A percentile compares a stretch with the other conserved stretches of the same genome.
Evolutionary conservation across 2,113 vertebrate species (phyloP).

Genomic region (Syngnathoides biaculeatus): DNA sequence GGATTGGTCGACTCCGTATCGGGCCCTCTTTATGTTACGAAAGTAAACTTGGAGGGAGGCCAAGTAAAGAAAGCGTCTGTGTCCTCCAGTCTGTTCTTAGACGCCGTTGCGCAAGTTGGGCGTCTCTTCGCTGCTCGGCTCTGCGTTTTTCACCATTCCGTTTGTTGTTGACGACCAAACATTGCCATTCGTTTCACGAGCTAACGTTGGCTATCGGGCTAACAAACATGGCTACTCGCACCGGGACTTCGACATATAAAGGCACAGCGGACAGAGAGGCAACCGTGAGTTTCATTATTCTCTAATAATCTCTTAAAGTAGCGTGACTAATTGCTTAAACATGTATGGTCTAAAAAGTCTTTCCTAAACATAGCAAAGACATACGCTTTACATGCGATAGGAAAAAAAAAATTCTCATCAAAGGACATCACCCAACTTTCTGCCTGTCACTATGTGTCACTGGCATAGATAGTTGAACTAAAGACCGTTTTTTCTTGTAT

Average conservation of each 20-base stretch:
- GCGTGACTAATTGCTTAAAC: background rate
- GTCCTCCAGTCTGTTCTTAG: background rate
- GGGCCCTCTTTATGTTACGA: background rate
- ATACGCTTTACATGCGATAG: background rate
- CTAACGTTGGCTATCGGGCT: slow-evolving; percentile 5
- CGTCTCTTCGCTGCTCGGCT: background rate
- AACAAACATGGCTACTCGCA: background rate
- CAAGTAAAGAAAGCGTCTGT: background rate
- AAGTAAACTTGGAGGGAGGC: slow-evolving; percentile 19
- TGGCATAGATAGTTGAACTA: background rate
- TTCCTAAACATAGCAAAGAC: background rate
- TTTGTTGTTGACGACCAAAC: background rate
- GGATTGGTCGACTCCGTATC: background rate
- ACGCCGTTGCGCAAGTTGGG: background rate
- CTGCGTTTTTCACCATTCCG: background rate
- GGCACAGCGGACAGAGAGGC: slow-evolving; percentile 1
- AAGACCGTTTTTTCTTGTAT: background rate
- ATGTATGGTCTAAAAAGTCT: background rate
- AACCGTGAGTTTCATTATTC: background rate
- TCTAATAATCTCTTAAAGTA: background rate
- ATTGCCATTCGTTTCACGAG: background rate
- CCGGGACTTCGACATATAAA: slow-evolving; percentile 10
- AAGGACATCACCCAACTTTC: background rate
- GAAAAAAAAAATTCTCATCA: no score
- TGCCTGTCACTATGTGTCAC: background rate